Base-by-base conservation (phyloP, 37 sponge, comb jelly and placozoan species). In the Mnemiopsis leidyi region DNA sequence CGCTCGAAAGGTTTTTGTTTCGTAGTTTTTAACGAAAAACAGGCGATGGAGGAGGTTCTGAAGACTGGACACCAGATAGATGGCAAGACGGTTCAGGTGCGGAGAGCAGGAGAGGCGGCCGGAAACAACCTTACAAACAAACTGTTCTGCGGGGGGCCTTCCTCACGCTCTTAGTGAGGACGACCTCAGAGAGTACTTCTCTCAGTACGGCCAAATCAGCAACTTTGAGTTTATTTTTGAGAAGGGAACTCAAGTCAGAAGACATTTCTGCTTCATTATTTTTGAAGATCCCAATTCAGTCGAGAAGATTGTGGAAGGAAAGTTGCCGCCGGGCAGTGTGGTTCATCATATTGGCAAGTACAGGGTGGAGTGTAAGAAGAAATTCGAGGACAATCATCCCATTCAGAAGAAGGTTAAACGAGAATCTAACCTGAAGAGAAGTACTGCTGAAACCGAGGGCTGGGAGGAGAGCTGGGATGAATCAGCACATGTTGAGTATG, bases 1-100 rank as follows among this genome's bases (percentile, higher is more conserved):
- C 32, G 90, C 32, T 85, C 90, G 20, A 85, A 85, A 40, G 90
- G 90, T 85, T 85, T 85, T 85, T 85, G 90, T 85, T 85, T 85
- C 29, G 90, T 85, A 37, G 61, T 40, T 40, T 85, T 85, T 39
- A 85, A 85, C 61, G 90, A 85, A 0, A 85, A 40, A 23, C 24
- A 38, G 29, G 24, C 23, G 33, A 13, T 40, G 61, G 90, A 85
- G 48, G 90, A 39, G 21, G 90, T 85, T 0, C 24, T 85, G 26
- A 38, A 39, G 2, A 23, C 24, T 28, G 90, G 39, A 21, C 90
- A 85, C 36, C 61, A 85, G 90, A 38, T 85, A 39, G 90, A 85
- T 29, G 40, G 61, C 9, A 38, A 37, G 61, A 40, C 9, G 24
- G 90, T 85, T 9, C 90, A 85, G 48, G 48, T 85, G 36, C 33